Evolutionary conservation across 2,888 invertebrate species (phyloP).

Genomic region (Holacanthella duospinosa): DNA sequence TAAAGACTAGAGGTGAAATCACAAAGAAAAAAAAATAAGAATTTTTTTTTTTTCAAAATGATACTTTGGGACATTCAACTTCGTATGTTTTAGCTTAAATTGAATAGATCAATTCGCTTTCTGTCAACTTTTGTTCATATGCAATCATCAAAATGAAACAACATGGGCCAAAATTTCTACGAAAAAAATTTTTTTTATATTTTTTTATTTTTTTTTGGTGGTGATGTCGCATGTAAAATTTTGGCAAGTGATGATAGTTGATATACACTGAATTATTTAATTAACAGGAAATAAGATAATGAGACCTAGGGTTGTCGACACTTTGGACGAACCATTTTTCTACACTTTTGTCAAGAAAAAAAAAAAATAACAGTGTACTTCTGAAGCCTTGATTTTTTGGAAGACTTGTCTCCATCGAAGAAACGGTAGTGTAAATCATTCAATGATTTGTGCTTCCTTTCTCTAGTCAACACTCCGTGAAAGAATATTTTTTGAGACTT

Average conservation of each 20-base stretch:
- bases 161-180: neutral
- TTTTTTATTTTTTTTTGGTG: neutral
- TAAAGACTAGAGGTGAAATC: neutral
- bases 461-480: constrained; percentile 3
- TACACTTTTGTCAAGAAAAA: too few relatives aligned
- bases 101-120: too few relatives aligned
- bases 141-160: neutral
- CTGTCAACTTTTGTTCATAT: too few relatives aligned
- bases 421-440: constrained; percentile 32
- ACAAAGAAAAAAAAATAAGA: neutral
- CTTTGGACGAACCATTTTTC: constrained; percentile 1
- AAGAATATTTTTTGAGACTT: too few relatives aligned
- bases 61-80: too few relatives aligned
- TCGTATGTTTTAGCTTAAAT: too few relatives aligned
- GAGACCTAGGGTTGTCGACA: constrained; percentile 5
- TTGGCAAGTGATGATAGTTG: neutral
- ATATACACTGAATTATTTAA: neutral
- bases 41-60: neutral
- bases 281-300: neutral
- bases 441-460: constrained; percentile 33
- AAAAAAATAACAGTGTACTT: neutral
- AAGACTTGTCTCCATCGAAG: constrained; percentile 23
- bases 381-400: neutral
- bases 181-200: neutral
- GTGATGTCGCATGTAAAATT: neutral